Evolutionary conservation across 2,797 vertebrate species (phyloP).

Genomic region (Thaleichthys pacificus): DNA sequence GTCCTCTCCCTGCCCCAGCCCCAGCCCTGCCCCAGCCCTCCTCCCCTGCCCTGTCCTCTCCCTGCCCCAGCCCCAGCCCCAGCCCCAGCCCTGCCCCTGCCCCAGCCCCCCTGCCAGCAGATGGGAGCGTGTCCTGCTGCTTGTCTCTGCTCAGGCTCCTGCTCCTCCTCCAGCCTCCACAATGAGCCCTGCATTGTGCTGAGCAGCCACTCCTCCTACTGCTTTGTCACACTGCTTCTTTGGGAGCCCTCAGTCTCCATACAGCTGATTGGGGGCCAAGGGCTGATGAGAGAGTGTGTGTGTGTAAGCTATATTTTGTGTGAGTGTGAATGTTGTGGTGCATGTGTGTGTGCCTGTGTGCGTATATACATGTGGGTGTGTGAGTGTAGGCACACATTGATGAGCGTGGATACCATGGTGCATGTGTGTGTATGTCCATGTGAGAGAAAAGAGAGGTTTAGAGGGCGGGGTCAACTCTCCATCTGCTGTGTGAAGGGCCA

Average conservation of each 20-base stretch:
- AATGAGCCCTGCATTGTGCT: neutral
- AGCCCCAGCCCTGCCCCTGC: neutral
- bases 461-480: slow-evolving; percentile 8
- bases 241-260: slow-evolving; percentile 6
- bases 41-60: too few relatives aligned
- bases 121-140: slow-evolving; percentile 11
- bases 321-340: slow-evolving; percentile 9
- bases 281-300: neutral
- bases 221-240: slow-evolving; percentile 12
- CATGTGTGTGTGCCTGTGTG: slow-evolving; percentile 3
- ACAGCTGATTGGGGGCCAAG: slow-evolving; percentile 1
- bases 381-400: neutral
- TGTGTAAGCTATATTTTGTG: neutral
- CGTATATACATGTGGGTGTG: neutral
- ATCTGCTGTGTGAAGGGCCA: slow-evolving; percentile 33
- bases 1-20: neutral
- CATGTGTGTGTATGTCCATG: slow-evolving; percentile 1
- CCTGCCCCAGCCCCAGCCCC: neutral
- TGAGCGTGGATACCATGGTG: slow-evolving; percentile 4
- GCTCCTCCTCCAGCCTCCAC: slow-evolving; percentile 14
- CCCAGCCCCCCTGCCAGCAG: neutral
- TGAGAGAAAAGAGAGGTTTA: neutral
- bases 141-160: neutral
- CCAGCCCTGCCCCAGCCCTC: neutral
- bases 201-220: slow-evolving; percentile 5